Conservation (phyloP, 2,113 vertebrate genomes). For the Peucedramus taeniatus region DNA sequence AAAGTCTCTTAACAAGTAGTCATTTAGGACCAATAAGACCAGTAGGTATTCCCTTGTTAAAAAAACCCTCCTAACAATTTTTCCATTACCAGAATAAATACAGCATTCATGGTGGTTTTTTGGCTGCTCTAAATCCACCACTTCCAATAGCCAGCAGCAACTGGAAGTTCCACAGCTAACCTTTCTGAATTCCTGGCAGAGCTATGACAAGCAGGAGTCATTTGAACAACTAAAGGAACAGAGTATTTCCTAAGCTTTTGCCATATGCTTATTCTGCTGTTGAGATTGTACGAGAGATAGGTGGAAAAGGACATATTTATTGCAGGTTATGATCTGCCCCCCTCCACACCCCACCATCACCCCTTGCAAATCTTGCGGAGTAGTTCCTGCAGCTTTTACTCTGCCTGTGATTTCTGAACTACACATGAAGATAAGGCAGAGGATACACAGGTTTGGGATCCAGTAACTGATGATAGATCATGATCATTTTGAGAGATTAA, state of each 20-base stretch:
- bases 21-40: background rate
- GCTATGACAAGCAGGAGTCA: background rate
- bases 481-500: accelerated
- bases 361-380: background rate
- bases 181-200: background rate
- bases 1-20: background rate
- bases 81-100: background rate
- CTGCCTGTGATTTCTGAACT: background rate
- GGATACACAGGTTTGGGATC: background rate
- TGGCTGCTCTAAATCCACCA: background rate
- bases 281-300: background rate
- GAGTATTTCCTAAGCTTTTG: background rate
- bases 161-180: background rate
- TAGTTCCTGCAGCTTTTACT: background rate
- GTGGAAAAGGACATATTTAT: background rate
- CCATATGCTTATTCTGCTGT: background rate
- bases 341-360: background rate
- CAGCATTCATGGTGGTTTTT: background rate
- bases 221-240: background rate
- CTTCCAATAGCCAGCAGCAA: background rate
- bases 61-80: background rate
- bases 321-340: background rate
- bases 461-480: background rate
- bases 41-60: background rate
- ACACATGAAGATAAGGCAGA: background rate